A percentile compares a stretch with the other conserved stretches of the same genome.
phyloP scores from a whole-genome alignment of 2,888 invertebrate species.

The Eupeodes luniger region DNA sequence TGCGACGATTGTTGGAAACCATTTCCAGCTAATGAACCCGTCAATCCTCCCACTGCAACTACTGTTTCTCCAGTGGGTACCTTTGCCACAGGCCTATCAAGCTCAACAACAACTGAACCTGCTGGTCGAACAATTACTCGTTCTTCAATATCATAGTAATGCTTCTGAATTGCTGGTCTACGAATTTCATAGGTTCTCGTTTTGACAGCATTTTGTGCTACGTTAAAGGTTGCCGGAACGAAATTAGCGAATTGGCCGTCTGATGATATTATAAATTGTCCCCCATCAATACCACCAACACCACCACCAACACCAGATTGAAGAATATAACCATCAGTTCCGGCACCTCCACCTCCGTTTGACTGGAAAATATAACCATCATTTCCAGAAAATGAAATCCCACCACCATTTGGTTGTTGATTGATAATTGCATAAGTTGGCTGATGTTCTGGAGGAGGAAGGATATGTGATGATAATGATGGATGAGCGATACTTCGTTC shows the following conservation, averaged over 20 bases:
- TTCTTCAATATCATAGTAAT: conserved; percentile 88
- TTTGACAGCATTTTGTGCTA: conserved; percentile 86
- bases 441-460: conserved; percentile 40
- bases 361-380: conserved; percentile 70
- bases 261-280: conserved; percentile 34
- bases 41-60: conserved; percentile 78
- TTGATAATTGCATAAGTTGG: conserved; percentile 63
- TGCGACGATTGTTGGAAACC: conserved; percentile 21
- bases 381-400: conserved; percentile 75
- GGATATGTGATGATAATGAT: conserved; percentile 55
- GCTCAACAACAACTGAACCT: conserved; percentile 86
- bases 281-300: conserved; percentile 27
- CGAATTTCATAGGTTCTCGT: conserved; percentile 86
- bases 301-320: conserved; percentile 42
- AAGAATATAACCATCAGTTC: too few species aligned
- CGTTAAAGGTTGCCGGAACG: conserved; percentile 86
- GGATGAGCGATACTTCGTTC: conserved; percentile 81
- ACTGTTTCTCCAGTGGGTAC: conserved; percentile 84
- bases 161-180: conserved; percentile 87
- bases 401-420: conserved; percentile 78
- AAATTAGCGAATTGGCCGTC: conserved; percentile 77
- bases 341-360: too few species aligned
- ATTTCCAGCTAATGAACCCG: background rate
- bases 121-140: conserved; percentile 86
- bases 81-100: conserved; percentile 86